Evolutionary conservation across 1,140 invertebrate genomes (phyloP), one percentile per base, ranked within the genome.

Genomic region (Choristoneura fumiferana): DNA sequence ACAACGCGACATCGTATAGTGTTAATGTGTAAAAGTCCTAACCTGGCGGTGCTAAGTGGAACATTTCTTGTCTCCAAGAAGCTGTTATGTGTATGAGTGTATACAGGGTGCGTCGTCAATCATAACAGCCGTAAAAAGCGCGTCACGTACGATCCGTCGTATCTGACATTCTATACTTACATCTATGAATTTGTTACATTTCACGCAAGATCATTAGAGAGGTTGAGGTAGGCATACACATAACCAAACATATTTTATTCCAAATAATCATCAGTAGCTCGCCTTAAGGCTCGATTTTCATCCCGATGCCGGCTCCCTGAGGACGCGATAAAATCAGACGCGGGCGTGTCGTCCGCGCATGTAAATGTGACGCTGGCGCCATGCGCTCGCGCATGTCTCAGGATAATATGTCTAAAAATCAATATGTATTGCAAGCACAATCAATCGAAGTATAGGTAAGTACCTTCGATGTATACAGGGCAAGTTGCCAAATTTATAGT

Each of bases 251-350:
- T n/a, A n/a, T n/a, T n/a, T n/a, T n/a, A n/a, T n/a, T n/a, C n/a
- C n/a, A n/a, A n/a, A n/a, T n/a, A n/a, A n/a, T n/a, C n/a, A n/a
- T n/a, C 22, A 29, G 22, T 2, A 29, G 2, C 22, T 29, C 22
- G 22, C 22, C 22, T 6, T 29, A 29, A 29, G 6, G 22, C 22
- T 29, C 6, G 22, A 29, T 8, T 1, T n/a, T 22, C 15, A 22
- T 9, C 69, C 76, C 76, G n/a, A 78, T 29, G 22, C 81, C 76
- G 75, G 68, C 70, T 66, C 62, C 54, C 38, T 62, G 71, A 70
- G 73, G 73, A 66, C 68, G 53, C 58, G 83, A 87, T 87, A 84
- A 52, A 53, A 87, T 87, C 81, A 17, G 54, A 18, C 54, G 54
- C 54, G 18, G 61, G 53, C 64, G 22, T 37, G 22, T 57, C 67